phyloP scores from a whole-genome alignment of 2,113 vertebrate species.

The Saccopteryx leptura region DNA sequence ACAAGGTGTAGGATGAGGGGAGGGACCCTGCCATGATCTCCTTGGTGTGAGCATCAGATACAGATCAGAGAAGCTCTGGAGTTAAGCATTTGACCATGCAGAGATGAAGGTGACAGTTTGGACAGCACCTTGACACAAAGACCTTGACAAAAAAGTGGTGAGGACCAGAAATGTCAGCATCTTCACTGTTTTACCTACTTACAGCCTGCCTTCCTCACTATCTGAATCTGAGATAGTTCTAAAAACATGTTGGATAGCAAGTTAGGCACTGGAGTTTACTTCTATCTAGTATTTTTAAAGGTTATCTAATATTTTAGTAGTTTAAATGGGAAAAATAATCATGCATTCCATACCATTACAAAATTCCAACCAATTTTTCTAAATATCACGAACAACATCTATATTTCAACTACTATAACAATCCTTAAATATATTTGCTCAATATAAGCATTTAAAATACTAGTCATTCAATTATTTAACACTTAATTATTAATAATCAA shows the following conservation, averaged over 20 bases:
- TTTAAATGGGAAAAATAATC: conserved; percentile 30
- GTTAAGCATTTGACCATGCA: neutral
- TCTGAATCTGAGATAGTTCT: neutral
- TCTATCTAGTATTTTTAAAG: neutral
- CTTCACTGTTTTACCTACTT: neutral
- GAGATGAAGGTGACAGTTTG: neutral
- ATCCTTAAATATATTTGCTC: neutral
- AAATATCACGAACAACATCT: neutral
- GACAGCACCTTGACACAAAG: neutral
- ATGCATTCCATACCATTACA: neutral
- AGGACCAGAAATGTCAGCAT: neutral
- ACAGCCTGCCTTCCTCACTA: neutral
- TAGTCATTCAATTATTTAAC: neutral
- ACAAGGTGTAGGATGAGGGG: neutral
- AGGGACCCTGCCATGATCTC: neutral
- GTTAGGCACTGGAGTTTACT: neutral
- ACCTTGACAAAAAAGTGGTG: too few species aligned
- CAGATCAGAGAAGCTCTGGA: neutral
- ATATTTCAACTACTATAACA: neutral
- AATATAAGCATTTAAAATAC: neutral
- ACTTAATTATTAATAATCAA: neutral
- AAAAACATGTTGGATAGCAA: neutral
- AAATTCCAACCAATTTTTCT: neutral
- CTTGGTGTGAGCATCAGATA: neutral
- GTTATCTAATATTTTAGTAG: neutral